Evolutionary conservation across 2,113 vertebrate genomes (phyloP), one percentile per base, ranked within the genome.

Genomic region (Cyprinodon variegatus): DNA sequence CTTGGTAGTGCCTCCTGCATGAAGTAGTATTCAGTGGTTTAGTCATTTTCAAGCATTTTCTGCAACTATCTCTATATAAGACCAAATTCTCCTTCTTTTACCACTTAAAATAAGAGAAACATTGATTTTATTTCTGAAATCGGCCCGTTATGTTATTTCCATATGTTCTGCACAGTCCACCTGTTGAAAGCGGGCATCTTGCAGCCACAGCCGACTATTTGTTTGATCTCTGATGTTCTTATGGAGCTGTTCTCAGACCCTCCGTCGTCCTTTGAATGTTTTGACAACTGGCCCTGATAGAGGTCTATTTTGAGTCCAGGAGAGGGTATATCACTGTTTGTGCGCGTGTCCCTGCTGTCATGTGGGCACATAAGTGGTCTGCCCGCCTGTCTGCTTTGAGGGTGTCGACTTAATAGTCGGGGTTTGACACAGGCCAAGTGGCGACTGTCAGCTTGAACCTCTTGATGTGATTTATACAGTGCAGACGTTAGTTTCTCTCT

Each of bases 241-340:
- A 57, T 14, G 66, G 75, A 79, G 71, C 66, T 53, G 68, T 74
- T 86, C 57, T 53, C 57, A 57, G 37, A 63, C 74, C n/a, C 62
- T 66, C 82, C 45, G 70, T 77, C 79, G 76, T 70, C 81, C 86
- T 78, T 84, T 85, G 77, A 73, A 81, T 88, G 84, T 86, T 90
- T 86, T 90, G 91, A 91, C 91, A 92, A 87, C 87, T 84, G 86
- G 48, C 65, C 60, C 77, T 87, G 88, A 92, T 88, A 83, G 79
- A 70, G 68, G 17, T 64, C 89, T 92, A 89, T 91, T 92, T 91
- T 84, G 77, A 86, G 87, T 65, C 71, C 0, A 61, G 38, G 76
- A 61, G 63, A 75, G 68, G 78, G 67, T 84, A 46, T 87, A 77
- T 81, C 73, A 3, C 17, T 57, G 20, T 12, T 9, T 20, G 41